phyloP scores from a whole-genome alignment of 2,888 invertebrate genomes.

The Campoletis raptor region DNA sequence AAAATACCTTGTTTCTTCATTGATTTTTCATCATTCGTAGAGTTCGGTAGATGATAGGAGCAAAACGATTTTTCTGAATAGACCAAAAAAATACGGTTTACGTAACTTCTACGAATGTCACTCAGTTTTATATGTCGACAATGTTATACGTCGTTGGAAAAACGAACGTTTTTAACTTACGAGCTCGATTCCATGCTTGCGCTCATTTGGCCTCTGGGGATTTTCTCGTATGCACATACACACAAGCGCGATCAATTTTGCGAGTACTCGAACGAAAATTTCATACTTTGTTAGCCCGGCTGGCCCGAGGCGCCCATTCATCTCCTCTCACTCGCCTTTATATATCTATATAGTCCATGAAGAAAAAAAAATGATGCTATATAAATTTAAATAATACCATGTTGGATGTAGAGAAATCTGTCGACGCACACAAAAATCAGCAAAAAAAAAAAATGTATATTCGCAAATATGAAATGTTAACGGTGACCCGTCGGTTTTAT shows the following conservation, averaged over 20 bases:
- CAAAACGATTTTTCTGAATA: neutral
- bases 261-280: slow-evolving; percentile 49
- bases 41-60: neutral
- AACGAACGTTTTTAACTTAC: slow-evolving; percentile 26
- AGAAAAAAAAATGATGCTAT: slow-evolving; percentile 4
- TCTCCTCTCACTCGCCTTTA: slow-evolving; percentile 1
- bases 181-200: slow-evolving; percentile 22
- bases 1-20: neutral
- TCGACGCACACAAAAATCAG: slow-evolving; percentile 16
- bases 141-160: slow-evolving; percentile 9
- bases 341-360: neutral
- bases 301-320: slow-evolving; percentile 46
- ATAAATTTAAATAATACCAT: slow-evolving; percentile 24
- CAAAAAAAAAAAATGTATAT: slow-evolving; percentile 2
- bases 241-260: slow-evolving; percentile 49
- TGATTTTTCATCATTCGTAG: neutral
- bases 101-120: neutral
- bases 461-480: neutral
- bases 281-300: slow-evolving; percentile 53
- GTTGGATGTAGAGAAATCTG: neutral
- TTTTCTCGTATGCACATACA: slow-evolving; percentile 16
- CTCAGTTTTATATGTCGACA: neutral
- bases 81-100: neutral
- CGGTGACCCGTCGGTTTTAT: neutral
- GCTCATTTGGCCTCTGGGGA: slow-evolving; percentile 35